A percentile compares a stretch with the other conserved stretches of the same genome.
Conservation (phyloP, 2,888 invertebrate genomes). For the Idaea straminata region DNA sequence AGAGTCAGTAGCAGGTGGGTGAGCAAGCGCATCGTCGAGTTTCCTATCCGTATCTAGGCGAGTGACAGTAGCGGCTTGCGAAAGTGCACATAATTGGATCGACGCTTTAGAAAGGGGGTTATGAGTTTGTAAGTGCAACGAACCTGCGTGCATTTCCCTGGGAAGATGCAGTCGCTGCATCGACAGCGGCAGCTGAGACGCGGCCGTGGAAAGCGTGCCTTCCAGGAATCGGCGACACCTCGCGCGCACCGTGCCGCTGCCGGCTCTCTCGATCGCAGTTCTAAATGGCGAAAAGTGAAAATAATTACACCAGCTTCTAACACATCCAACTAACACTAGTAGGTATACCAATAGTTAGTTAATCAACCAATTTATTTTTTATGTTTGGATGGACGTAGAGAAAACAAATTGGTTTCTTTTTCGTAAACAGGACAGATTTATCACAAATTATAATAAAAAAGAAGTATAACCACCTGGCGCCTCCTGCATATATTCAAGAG, state of each 20-base stretch:
- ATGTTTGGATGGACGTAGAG: neutral
- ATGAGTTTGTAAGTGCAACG: constrained; percentile 80
- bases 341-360: neutral
- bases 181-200: constrained; percentile 18
- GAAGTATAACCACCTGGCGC: constrained; percentile 58
- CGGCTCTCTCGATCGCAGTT: constrained; percentile 50
- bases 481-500: constrained; percentile 41
- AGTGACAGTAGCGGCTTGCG: constrained; percentile 79
- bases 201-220: constrained; percentile 69
- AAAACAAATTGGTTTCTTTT: neutral
- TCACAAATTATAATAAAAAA: constrained; percentile 30
- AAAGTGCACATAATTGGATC: constrained; percentile 81
- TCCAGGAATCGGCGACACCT: constrained; percentile 65
- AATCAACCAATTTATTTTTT: neutral
- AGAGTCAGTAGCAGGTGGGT: constrained; percentile 49
- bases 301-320: constrained; percentile 33
- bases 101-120: constrained; percentile 80
- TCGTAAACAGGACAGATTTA: neutral
- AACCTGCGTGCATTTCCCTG: constrained; percentile 75
- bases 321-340: constrained; percentile 18
- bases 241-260: constrained; percentile 21
- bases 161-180: constrained; percentile 66
- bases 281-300: constrained; percentile 70
- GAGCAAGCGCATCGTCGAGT: constrained; percentile 65
- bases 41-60: constrained; percentile 79